Evolutionary conservation across 2,797 vertebrate species (phyloP).

Genomic region (Xenopus petersii): DNA sequence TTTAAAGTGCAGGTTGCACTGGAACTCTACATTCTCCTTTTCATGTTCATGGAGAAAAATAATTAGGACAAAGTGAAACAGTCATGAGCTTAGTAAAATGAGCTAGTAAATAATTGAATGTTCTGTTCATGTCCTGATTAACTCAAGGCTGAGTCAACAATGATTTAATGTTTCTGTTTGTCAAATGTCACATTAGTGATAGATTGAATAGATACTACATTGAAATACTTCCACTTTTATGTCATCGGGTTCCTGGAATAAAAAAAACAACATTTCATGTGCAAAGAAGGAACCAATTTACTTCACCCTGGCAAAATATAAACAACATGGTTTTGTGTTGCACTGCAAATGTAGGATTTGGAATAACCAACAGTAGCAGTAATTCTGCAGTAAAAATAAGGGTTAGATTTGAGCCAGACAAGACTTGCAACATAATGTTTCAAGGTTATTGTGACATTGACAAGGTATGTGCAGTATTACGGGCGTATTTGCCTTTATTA

Average conservation of each 20-base stretch:
- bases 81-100: conserved; percentile 24
- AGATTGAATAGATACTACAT: conserved; percentile 33
- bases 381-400: too few relatives aligned
- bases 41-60: not conserved
- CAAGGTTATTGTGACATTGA: too few relatives aligned
- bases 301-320: not conserved
- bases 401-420: too few relatives aligned
- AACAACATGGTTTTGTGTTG: too few relatives aligned
- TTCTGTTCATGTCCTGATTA: conserved; percentile 48
- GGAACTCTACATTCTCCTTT: too few relatives aligned
- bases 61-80: conserved; percentile 35
- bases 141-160: conserved; percentile 49
- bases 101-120: conserved; percentile 49
- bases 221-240: conserved; percentile 48
- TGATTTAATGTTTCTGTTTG: conserved; percentile 48
- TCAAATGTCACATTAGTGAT: conserved; percentile 46
- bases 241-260: conserved; percentile 22
- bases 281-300: not conserved
- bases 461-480: too few relatives aligned
- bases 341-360: too few relatives aligned
- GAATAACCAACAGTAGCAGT: too few relatives aligned
- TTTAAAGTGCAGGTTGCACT: too few relatives aligned
- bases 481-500: too few relatives aligned
- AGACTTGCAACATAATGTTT: too few relatives aligned
- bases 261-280: not conserved